Evolutionary conservation across 2,797 vertebrate species (phyloP), one percentile per base, ranked within the genome.

Genomic region (Phylloscopus collybita): DNA sequence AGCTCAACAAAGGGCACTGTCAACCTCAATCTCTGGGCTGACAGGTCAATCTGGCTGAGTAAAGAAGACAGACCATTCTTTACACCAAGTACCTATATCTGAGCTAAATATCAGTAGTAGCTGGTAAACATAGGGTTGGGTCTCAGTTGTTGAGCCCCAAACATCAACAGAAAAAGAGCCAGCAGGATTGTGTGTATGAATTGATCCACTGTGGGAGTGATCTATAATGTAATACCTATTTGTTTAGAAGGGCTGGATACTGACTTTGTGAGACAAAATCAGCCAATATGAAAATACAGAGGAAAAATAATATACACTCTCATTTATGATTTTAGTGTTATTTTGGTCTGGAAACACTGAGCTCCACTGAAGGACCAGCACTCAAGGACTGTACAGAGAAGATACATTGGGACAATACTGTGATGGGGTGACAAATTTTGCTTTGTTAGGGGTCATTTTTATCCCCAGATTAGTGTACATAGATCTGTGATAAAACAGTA

Each of bases 1-100:
- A 97, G 93, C 69, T 84, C 44, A 1, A 88, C 34, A 80, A 94
- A 93, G 87, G 86, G 47, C 74, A 75, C 54, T 67, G 73, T 66
- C 72, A 82, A 83, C 40, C 64, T 88, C 62, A 51, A 0, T 79
- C 86, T 85, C 65, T 26, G 57, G 32, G 62, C 40, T 65, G 57
- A 49, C 53, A 91, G 71, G 75, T 73, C 90, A 93, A 10, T 44
- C 66, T 15, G 26, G 34, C 60, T 84, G 67, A 76, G 50, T 60
- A 71, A 92, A 87, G 87, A 90, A 51, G 42, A n/a, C 44, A 62
- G 23, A 8, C 29, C 0, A 0, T 74, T 84, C 69, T 71, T 78
- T 51, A 86, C 7, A 16, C 32, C 40, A 15, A 78, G 45, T 54
- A 61, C 23, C 18, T 80, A 8, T 19, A 64, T 20, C 79, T 88